These are phyloP conservation scores for Hyposmocoma kahamanoa DNA, from an alignment of 1,140 invertebrate genomes.

Conservation along the genomic window DNA sequence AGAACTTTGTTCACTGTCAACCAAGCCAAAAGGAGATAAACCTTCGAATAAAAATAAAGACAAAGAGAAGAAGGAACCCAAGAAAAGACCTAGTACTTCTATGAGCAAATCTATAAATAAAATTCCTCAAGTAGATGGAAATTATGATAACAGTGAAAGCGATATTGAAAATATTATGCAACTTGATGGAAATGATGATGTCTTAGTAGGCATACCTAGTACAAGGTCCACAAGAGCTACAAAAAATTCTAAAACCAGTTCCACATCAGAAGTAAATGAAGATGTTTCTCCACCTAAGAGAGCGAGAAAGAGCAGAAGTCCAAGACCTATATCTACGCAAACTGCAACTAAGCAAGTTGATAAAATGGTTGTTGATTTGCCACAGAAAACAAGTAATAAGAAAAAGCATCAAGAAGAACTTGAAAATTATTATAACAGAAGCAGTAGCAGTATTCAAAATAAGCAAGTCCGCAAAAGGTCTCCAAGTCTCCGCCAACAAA, in stretches of 20 bases:
- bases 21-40: slow-evolving; percentile 47
- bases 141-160: slow-evolving; percentile 50
- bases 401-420: no score
- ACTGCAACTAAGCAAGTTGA: background rate
- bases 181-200: slow-evolving; percentile 36
- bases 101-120: slow-evolving; percentile 28
- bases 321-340: slow-evolving; percentile 1
- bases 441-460: no score
- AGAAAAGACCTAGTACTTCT: slow-evolving; percentile 17
- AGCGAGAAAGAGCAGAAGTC: slow-evolving; percentile 18
- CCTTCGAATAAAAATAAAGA: slow-evolving; percentile 24
- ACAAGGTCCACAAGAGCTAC: slow-evolving; percentile 21
- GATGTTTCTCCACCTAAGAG: slow-evolving; percentile 54
- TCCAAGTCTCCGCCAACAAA: no score
- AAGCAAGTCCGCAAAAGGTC: no score
- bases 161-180: slow-evolving; percentile 14
- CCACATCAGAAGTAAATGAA: slow-evolving; percentile 12
- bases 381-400: no score
- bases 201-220: slow-evolving; percentile 12
- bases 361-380: no score
- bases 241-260: slow-evolving; percentile 16
- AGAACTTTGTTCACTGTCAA: slow-evolving; percentile 76
- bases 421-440: no score
- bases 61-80: slow-evolving; percentile 12
- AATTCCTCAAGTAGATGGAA: slow-evolving; percentile 75